Base-by-base conservation (phyloP, 2,113 vertebrate species). In the Eretmochelys imbricata region DNA sequence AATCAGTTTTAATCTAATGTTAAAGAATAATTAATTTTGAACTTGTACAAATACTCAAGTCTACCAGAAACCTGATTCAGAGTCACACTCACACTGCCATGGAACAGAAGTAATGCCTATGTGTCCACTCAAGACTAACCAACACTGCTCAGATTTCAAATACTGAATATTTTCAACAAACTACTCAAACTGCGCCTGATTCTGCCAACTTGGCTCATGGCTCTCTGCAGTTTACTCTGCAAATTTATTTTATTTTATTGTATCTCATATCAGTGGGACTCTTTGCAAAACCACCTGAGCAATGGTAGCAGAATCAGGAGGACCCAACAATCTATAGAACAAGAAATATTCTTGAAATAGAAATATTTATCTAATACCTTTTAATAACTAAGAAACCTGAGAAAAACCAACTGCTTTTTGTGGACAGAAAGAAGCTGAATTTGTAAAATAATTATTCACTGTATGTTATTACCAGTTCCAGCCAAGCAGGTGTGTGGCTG, bases 391-490 rank as follows among this genome's bases (percentile, higher is more conserved):
- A 69, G 65, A 65, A 65, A 78, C 57, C 38, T 42, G 5, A 78
- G 55, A 78, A 88, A 94, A 16, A 1, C 12, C 31, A 20, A 78
- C 88, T 86, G 4, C 14, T 80, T 12, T 82, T 85, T 89, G 38
- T 24, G 27, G 50, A 79, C 38, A 46, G 72, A 6, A 92, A 42
- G 84, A 93, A 48, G 76, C 42, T 88, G 65, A 85, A 90, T 86
- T 94, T 92, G 51, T 84, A 95, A 17, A 72, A 72, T 72, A 93
- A 76, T 76, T 5, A n/a, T 86, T 88, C 13, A 25, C 91, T 94
- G 78, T 54, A 25, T 38, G 42, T 2, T 78, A 48, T 76, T 27
- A 48, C 42, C 84, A 88, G 65, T 57, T 95, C 51, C 83, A 83
- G 35, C 53, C 38, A 88, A 89, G 79, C 49, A 79, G 31, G 83